Base-by-base conservation (phyloP, 2,888 invertebrate genomes). In the Anoncus sp. region DNA sequence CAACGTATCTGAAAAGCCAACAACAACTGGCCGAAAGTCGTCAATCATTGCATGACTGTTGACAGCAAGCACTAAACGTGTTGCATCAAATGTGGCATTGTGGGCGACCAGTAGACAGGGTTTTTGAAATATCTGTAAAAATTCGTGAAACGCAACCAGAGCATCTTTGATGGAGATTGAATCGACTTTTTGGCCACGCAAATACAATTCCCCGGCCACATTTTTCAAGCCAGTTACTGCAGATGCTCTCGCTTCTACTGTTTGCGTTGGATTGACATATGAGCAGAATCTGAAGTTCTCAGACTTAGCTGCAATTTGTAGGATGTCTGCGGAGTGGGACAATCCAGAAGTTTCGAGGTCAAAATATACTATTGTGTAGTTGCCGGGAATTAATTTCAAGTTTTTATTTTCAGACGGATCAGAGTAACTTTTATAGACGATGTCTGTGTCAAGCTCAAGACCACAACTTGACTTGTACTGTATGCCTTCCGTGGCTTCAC, bases 331-430 rank as follows among this genome's bases (percentile, higher is more conserved):
- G 14, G 18, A 24, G 4, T 57, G 14, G 6, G 35, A 14, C 4
- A 78, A 78, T 35, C 75, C 78, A 18, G 75, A 75, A 22, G 78
- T 75, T 65, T 78, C 78, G 1, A 75, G 24, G 53, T 78, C 74
- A 20, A 78, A 78, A 70, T 51, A 78, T 6, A 75, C 40, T 10
- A 78, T 45, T 5, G 31, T 43, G 14, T 38, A 75, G 27, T 69
- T 55, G 6, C 12, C 18, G 35, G 65, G 65, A 24, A 43, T 43
- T 18, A 66, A n/a, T 43, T 45, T 60, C 12, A 47, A 47, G n/a
- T 22, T 1, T 43, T 18, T 20, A 43, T 43, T 24, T 18, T 43
- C 24, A 14, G 51, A 16, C 12, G 12, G 43, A 55, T 66, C 27
- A 6, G 27, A 16, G 7, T 66, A 22, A 18, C n/a, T 24, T 22